Evolutionary conservation across 2,113 vertebrate genomes (phyloP), one percentile per base, ranked within the genome.

Genomic region (Cyrtonyx montezumae): DNA sequence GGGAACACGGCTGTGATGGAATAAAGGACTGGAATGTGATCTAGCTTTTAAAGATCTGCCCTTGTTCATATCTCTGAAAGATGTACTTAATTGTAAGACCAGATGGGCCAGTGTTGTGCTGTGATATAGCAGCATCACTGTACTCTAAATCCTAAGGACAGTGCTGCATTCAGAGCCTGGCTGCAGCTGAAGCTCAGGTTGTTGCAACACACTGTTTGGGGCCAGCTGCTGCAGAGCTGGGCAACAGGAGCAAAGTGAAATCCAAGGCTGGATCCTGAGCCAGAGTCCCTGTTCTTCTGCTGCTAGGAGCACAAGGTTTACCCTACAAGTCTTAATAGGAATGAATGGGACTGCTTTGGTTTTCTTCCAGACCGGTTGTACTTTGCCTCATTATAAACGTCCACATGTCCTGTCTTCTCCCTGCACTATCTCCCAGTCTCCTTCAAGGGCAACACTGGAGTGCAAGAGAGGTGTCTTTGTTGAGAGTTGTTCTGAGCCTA

Each of bases 381-480:
- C 63, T 80, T 91, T 48, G 56, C 55, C 25, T 92, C 67, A 36
- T 91, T 87, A 87, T 74, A 91, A 91, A 93, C 71, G 70, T 88
- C 77, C 62, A 70, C 70, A 30, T 73, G 43, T 25, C 13, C 71
- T 83, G 40, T 90, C 75, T 84, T 94, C 63, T 88, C 36, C n/a
- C 59, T 74, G 65, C 36, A 55, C 94, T 94, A 90, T 92, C 90
- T 91, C 63, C 32, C 32, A 0, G 1, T 32, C 76, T 88, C 58
- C 67, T 91, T 87, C 95, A 91, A 87, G 94, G 75, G 82, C 91
- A 93, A 14, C 0, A 6, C 69, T 42, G 70, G 43, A 66, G 69
- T 46, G 43, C 67, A 46, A 23, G 63, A 82, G 58, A 49, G 81
- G 37, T 46, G 55, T 48, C 79, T 93, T 87, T 89, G 59, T 71